Conservation (phyloP, 2,113 vertebrate species). For the Bos taurus region ARS-UCD2.0 NC_037329.1:24611001-24611500, state of each 20-base stretch:
- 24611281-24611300: background rate
- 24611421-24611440: background rate
- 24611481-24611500: background rate
- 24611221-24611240: background rate
- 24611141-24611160: background rate
- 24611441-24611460: background rate
- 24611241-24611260: background rate
- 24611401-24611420: background rate
- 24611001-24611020: background rate
- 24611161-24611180: background rate
- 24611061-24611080: background rate
- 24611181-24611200: background rate
- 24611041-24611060: background rate
- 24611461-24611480: background rate
- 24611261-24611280: background rate
- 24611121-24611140: background rate
- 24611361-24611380: background rate
- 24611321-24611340: background rate
- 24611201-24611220: background rate
- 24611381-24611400: background rate
- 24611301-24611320: background rate
- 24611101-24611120: background rate
- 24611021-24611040: background rate
- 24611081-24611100: background rate
- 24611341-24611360: background rate